Conservation (phyloP, 2,888 invertebrate species). For the Dexiosoma caninum region DNA sequence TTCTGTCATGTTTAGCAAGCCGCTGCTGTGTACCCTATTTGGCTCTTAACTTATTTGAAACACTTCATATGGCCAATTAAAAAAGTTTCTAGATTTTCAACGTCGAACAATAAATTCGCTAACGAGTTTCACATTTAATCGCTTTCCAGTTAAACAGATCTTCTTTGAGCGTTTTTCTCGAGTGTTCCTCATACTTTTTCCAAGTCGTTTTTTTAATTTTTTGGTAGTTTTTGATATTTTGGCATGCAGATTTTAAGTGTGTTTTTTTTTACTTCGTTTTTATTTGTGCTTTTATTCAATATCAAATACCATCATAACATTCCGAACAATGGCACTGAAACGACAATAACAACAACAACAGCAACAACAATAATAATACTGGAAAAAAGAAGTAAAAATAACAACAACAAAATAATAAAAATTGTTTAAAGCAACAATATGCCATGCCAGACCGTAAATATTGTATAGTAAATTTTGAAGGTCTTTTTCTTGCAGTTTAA, state of each 20-base stretch:
- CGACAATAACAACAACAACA: constrained; percentile 17
- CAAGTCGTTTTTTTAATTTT: constrained; percentile 15
- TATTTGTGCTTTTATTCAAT: constrained; percentile 61
- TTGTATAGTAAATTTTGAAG: constrained; percentile 15
- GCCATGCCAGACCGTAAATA: constrained; percentile 42
- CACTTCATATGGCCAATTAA: too few relatives aligned
- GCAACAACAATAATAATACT: background rate
- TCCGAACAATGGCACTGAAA: constrained; percentile 26
- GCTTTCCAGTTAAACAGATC: too few relatives aligned
- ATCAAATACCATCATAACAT: constrained; percentile 57
- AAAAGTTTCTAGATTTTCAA: too few relatives aligned
- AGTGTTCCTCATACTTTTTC: too few relatives aligned
- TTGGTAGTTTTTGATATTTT: constrained; percentile 36
- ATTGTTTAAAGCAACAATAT: constrained; percentile 58
- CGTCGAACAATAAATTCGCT: too few relatives aligned
- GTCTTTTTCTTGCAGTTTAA: constrained; percentile 1
- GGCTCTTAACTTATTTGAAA: too few relatives aligned
- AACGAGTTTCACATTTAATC: too few relatives aligned
- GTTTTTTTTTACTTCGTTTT: constrained; percentile 54
- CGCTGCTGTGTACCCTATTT: too few relatives aligned
- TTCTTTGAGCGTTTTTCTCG: background rate
- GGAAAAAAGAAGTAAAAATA: too few relatives aligned
- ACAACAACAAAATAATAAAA: constrained; percentile 19
- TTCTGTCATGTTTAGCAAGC: too few relatives aligned
- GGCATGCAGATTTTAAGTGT: constrained; percentile 60